Evolutionary conservation across 1,140 invertebrate genomes (phyloP), one percentile per base, ranked within the genome.

Genomic region (Chironomus striatipennis): DNA sequence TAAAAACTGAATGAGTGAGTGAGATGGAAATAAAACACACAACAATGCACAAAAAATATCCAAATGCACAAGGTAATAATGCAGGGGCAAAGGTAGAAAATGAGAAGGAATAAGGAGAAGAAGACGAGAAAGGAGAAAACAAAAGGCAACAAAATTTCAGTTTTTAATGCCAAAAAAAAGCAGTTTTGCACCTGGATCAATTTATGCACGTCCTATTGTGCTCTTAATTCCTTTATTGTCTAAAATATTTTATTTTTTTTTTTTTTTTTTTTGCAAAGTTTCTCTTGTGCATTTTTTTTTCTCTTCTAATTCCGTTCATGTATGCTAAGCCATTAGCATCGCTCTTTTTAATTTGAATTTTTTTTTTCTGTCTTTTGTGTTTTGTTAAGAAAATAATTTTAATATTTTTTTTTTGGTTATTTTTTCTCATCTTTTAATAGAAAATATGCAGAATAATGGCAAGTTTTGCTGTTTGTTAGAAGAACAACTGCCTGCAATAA

Each of bases 191-290:
- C 47, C 47, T 57, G 47, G 47, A 57, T 57, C 47, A 57, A 57
- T 57, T 57, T 57, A 57, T 57, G 47, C 47, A 57, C 47, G 47
- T 57, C 47, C 47, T 57, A 57, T 57, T 57, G 47, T 57, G 47
- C 47, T 57, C 47, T 57, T 57, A 57, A 57, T 57, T 57, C 47
- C 47, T 57, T 57, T 57, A 57, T 57, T 57, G 47, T 57, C 47
- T 57, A 57, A 57, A 57, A 57, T 57, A 12, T 57, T 7, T 10
- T 12, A 57, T 12, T 7, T 57, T 57, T 15, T 15, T 57, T 15
- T 57, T 57, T 57, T n/a, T 57, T n/a, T 57, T 10, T 57, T 57
- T 15, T n/a, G 0, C n/a, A 12, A n/a, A n/a, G n/a, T 10, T 12
- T 57, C 5, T 57, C 8, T 57, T 57, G 47, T 57, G 47, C 47